Base-by-base conservation (phyloP, 2,797 vertebrate genomes). In the Rhynchonycteris naso region DNA sequence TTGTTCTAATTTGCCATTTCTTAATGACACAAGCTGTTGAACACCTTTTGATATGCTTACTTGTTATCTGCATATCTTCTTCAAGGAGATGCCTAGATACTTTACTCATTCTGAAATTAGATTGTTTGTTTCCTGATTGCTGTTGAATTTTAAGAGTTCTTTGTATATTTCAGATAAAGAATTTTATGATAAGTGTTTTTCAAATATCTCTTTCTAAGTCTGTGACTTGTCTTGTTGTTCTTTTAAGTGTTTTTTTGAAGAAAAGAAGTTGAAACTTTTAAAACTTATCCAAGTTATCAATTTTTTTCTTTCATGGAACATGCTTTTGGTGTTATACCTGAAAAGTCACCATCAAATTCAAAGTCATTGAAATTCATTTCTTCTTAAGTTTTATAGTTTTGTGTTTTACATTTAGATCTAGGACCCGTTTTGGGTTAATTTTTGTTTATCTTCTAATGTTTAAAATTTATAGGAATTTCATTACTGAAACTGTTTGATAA, bases 401-500 rank as follows among this genome's bases (percentile, higher is more conserved):
- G 18, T 69, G 63, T 78, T 94, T 84, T 52, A 58, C 18, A 18
- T 74, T 87, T 87, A 84, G 56, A 4, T 63, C 26, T 69, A 30
- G 71, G 43, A 63, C 33, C n/a, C 56, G 75, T 83, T 91, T 65
- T 50, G n/a, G 88, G 24, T 85, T 81, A 69, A 24, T 16, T 50
- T 74, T 35, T 33, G 11, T 82, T 75, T 85, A 19, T 35, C 76
- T 87, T 80, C 78, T 79, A 91, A 80, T 86, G 47, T 80, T 90
- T 59, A 75, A 54, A 85, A 65, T 28, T 82, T 80, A 91, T 26
- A 81, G 76, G 26, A 35, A 50, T 80, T 88, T 94, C 22, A 68
- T 7, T 59, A 50, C 15, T n/a, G 28, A 78, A 59, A 86, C 5
- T 21, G 24, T 91, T 91, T 80, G 74, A 91, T n/a, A 81, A 59